Evolutionary conservation across 2,888 invertebrate genomes (phyloP).

Genomic region (Drosophila sordidula): DNA sequence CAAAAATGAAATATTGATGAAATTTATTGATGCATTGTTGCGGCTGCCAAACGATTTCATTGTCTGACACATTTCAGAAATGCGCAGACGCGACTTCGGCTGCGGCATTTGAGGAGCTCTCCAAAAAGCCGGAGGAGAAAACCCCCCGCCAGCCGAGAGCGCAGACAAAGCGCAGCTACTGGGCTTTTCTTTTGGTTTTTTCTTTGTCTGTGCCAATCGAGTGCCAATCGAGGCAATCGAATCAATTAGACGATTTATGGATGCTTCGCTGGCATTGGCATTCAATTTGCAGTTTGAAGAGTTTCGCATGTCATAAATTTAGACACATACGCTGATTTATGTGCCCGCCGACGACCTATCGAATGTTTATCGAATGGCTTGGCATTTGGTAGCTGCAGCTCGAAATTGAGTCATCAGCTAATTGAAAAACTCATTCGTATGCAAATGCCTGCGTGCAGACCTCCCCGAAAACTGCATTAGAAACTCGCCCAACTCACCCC

Average conservation of each 20-base stretch:
- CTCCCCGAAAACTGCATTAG: slow-evolving; percentile 37
- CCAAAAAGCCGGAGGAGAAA: neutral
- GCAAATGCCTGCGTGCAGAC: slow-evolving; percentile 41
- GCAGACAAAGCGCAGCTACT: slow-evolving; percentile 55
- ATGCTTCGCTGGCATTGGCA: slow-evolving; percentile 68
- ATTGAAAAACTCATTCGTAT: slow-evolving; percentile 60
- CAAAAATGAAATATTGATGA: slow-evolving; percentile 75
- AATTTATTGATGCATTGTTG: slow-evolving; percentile 70
- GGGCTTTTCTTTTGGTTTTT: slow-evolving; percentile 48
- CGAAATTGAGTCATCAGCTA: slow-evolving; percentile 26
- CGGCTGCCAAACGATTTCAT: slow-evolving; percentile 60
- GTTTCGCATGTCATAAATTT: slow-evolving; percentile 50
- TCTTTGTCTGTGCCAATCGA: slow-evolving; percentile 34
- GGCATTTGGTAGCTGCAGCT: neutral
- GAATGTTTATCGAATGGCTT: neutral
- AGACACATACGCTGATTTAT: slow-evolving; percentile 30
- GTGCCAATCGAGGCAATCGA: slow-evolving; percentile 62
- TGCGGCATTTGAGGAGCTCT: slow-evolving; percentile 17
- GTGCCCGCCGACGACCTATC: neutral
- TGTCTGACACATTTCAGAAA: slow-evolving; percentile 48
- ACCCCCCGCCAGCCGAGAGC: too few species aligned
- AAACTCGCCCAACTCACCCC: neutral
- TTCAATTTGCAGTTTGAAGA: slow-evolving; percentile 59
- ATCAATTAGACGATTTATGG: slow-evolving; percentile 72
- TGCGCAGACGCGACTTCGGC: slow-evolving; percentile 19